Evolutionary conservation across 2,797 vertebrate genomes (phyloP), one percentile per base, ranked within the genome.

Genomic region (Picus viridis): DNA sequence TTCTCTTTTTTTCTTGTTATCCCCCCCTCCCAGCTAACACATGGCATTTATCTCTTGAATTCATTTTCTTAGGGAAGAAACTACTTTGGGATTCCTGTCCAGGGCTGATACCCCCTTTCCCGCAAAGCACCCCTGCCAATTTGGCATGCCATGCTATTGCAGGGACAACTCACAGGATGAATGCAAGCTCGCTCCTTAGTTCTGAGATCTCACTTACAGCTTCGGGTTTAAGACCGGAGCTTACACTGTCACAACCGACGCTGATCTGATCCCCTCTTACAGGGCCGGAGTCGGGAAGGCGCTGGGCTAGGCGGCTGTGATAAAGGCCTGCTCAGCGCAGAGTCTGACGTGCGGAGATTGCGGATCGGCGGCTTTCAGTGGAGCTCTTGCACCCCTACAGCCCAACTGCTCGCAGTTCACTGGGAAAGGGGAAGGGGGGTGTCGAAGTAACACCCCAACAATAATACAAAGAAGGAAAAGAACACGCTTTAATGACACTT

Each of bases 371-470:
- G 27, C 56, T 49, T 95, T 93, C 76, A 88, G 88, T 97, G 96
- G 98, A 98, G 92, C 95, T 95, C 96, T 94, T 94, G 97, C 97
- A 94, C 98, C 97, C 97, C 98, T 98, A 79, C 97, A 95, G 98
- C 54, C 95, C 78, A 22, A 34, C 59, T 2, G 18, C 18, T 36
- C 72, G 72, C 64, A 32, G 29, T 53, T 89, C 95, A 14, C 17
- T 13, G 17, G 29, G 24, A 27, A n/a, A 4, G 49, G 16, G 17
- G 18, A 9, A 22, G 0, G 2, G 12, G 27, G 3, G 19, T 1
- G 6, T 13, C 12, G 49, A 23, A 0, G 26, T 7, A 10, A 16
- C 49, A 0, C 7, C 30, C 56, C 39, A 22, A 2, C 5, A 6
- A 17, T 30, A 9, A 4, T 7, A 1, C 49, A 2, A 47, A 27